A percentile compares a stretch with the other conserved stretches of the same genome.
Evolutionary conservation across 2,113 vertebrate genomes (phyloP).

Genomic region (Heptranchias perlo): DNA sequence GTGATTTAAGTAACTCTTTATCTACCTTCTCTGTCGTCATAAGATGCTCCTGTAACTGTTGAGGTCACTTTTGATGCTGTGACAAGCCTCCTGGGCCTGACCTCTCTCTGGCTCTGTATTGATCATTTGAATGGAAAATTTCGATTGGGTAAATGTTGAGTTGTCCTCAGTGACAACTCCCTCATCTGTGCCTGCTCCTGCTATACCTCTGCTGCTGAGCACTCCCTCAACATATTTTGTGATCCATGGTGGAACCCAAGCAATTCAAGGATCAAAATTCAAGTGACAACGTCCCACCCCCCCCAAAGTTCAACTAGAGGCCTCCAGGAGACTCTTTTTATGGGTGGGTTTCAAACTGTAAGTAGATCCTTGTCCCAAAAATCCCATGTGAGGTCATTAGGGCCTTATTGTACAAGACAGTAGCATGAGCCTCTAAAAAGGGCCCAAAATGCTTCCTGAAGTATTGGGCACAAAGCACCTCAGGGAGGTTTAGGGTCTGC

Average conservation of each 20-base stretch:
- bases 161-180: neutral
- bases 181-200: neutral
- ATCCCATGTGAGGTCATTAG: too few relatives aligned
- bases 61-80: neutral
- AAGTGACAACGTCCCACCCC: neutral
- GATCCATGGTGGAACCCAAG: neutral
- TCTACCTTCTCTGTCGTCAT: neutral
- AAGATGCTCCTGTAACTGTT: neutral
- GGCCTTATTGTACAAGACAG: neutral
- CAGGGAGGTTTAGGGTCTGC: neutral
- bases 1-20: neutral
- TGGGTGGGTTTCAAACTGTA: neutral
- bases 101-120: neutral
- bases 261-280: neutral
- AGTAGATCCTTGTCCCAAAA: too few relatives aligned
- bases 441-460: neutral
- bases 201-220: neutral
- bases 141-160: neutral
- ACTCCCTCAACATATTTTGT: neutral
- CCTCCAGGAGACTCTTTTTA: neutral
- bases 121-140: neutral
- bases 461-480: neutral
- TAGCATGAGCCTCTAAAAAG: neutral
- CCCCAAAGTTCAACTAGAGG: neutral
- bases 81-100: neutral